These are phyloP conservation scores for Piscicola geometra DNA, from an alignment of 2,888 invertebrate genomes.

Conservation along the genomic window DNA sequence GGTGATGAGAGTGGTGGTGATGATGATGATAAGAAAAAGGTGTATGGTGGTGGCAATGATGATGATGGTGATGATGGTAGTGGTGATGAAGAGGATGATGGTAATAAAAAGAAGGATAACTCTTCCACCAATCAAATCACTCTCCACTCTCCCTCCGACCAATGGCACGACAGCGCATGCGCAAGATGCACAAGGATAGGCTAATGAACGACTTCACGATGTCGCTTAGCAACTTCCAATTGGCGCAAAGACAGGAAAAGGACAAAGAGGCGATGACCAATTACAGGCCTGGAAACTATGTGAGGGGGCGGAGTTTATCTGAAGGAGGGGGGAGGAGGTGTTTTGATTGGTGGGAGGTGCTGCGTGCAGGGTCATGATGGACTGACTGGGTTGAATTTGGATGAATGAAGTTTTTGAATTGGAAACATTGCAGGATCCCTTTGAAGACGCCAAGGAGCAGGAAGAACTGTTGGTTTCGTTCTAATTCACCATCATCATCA, in stretches of 20 bases:
- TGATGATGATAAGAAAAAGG: not conserved
- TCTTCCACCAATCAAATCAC: too few relatives aligned
- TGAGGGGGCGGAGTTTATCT: too few relatives aligned
- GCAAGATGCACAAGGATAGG: constrained; percentile 80
- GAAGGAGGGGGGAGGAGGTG: too few relatives aligned
- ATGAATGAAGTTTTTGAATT: too few relatives aligned
- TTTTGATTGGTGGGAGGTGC: too few relatives aligned
- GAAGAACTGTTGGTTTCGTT: constrained; percentile 41
- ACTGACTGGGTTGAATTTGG: too few relatives aligned
- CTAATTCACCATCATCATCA: constrained; percentile 16
- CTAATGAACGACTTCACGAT: constrained; percentile 85
- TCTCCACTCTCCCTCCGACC: too few relatives aligned
- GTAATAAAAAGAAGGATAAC: too few relatives aligned
- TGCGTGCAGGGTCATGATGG: too few relatives aligned
- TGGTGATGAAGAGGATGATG: constrained; percentile 34
- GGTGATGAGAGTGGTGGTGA: constrained; percentile 23
- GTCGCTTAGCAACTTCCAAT: constrained; percentile 80
- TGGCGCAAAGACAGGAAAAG: constrained; percentile 74
- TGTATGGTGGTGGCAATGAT: constrained; percentile 28
- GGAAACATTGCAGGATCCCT: constrained; percentile 42
- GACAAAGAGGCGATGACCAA: constrained; percentile 67
- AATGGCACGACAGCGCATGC: constrained; percentile 67
- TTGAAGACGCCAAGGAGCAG: constrained; percentile 40
- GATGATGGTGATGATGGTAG: constrained; percentile 33
- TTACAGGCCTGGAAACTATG: constrained; percentile 41